phyloP scores from a whole-genome alignment of 2,888 invertebrate species.

The Alviniconcha strummeri region DNA sequence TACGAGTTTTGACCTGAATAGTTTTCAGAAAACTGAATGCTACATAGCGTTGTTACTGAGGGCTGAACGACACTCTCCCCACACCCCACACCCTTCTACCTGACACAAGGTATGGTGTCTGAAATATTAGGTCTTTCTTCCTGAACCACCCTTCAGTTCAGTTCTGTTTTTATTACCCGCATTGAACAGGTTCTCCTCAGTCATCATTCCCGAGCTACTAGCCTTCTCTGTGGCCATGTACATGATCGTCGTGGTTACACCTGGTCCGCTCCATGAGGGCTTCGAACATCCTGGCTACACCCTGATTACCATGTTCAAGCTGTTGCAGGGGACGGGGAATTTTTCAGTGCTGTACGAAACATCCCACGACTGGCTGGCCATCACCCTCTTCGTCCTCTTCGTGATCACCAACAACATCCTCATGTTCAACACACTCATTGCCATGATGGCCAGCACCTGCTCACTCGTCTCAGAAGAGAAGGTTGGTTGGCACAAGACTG shows the following conservation, averaged over 20 bases:
- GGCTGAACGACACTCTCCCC: too few species aligned
- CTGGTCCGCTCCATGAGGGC: slow-evolving; percentile 31
- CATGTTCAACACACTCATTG: slow-evolving; percentile 60
- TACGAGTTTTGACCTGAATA: too few species aligned
- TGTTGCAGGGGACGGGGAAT: slow-evolving; percentile 56
- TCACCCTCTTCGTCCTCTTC: slow-evolving; percentile 52
- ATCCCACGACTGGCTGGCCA: slow-evolving; percentile 50
- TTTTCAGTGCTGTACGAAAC: slow-evolving; percentile 46
- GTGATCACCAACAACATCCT: slow-evolving; percentile 54
- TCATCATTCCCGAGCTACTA: slow-evolving; percentile 50
- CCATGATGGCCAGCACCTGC: slow-evolving; percentile 63
- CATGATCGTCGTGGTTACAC: slow-evolving; percentile 48
- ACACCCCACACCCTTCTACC: too few species aligned
- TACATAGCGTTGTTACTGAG: too few species aligned
- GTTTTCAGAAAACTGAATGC: too few species aligned
- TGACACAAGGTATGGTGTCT: too few species aligned
- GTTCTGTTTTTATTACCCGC: not conserved
- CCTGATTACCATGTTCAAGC: slow-evolving; percentile 54
- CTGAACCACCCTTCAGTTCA: not conserved
- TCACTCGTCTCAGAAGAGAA: slow-evolving; percentile 49
- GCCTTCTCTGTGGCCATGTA: slow-evolving; percentile 56
- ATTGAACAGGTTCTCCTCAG: slow-evolving; percentile 43
- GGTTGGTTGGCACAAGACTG: too few species aligned
- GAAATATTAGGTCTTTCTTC: too few species aligned
- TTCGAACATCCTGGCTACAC: slow-evolving; percentile 46